These are phyloP conservation scores for Exocentrus adspersus DNA, from an alignment of 2,888 invertebrate genomes.

Conservation along the genomic window DNA sequence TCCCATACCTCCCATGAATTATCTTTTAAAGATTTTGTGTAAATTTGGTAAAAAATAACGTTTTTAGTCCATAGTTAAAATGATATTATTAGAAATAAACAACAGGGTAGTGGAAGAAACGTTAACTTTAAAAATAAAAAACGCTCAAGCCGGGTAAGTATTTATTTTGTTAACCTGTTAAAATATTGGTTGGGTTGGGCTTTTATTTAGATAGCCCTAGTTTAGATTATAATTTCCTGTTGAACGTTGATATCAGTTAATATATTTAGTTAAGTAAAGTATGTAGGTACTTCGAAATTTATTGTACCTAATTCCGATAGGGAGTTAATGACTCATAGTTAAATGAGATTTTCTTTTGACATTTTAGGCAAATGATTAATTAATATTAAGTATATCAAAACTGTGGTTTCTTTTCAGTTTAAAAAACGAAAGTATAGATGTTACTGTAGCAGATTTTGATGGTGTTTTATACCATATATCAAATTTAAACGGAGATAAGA, in stretches of 20 bases:
- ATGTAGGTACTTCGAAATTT: neutral
- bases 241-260: slow-evolving; percentile 3
- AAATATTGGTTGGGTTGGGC: slow-evolving; percentile 14
- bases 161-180: slow-evolving; percentile 5
- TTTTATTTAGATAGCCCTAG: slow-evolving; percentile 19
- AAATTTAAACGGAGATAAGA: slow-evolving; percentile 95
- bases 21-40: slow-evolving; percentile 39
- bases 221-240: slow-evolving; percentile 16
- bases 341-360: too few species aligned
- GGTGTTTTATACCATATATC: slow-evolving; percentile 98
- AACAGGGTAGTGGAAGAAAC: slow-evolving; percentile 99
- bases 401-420: slow-evolving; percentile 71
- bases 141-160: slow-evolving; percentile 94
- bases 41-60: slow-evolving; percentile 44
- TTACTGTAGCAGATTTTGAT: slow-evolving; percentile 97
- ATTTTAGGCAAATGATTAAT: too few species aligned
- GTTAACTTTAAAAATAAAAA: slow-evolving; percentile 93
- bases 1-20: slow-evolving; percentile 54
- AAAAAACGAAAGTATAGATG: slow-evolving; percentile 95
- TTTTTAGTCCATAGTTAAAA: slow-evolving; percentile 61
- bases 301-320: slow-evolving; percentile 14
- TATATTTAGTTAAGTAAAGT: neutral
- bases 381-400: too few species aligned
- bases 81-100: slow-evolving; percentile 98
- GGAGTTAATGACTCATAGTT: slow-evolving; percentile 34